Evolutionary conservation across 2,888 invertebrate species (phyloP), one percentile per base, ranked within the genome.

Genomic region (Folsomia candida): DNA sequence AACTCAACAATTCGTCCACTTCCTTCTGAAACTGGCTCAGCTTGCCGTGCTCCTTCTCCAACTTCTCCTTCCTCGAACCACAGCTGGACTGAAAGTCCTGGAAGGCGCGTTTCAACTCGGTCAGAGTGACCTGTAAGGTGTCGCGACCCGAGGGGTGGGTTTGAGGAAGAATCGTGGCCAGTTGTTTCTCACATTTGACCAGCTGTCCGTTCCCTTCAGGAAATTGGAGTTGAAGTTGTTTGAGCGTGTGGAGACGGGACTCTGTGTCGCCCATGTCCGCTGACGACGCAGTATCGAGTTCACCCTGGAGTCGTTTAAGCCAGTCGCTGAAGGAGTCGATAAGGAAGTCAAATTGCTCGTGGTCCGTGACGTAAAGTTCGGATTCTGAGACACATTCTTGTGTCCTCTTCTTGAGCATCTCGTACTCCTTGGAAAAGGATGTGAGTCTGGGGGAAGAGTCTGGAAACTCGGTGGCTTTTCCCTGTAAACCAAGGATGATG

Each of bases 241-340:
- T 57, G 28, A 76, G 60, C 18, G 72, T 70, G 2, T 72, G 67
- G 25, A 92, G 85, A 82, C 91, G 91, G 14, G 88, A 87, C 81
- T 92, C 91, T 1, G 91, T 89, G 25, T 90, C 89, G 81, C 91
- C 89, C 82, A 91, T 90, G 80, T 93, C 92, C 20, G 90, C 88
- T n/a, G n/a, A n/a, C 0, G 91, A 88, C 0, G 90, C 86, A 82
- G 91, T 86, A 51, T 89, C 88, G 25, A 92, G 90, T 84, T 94
- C 92, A 51, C 90, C 89, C 68, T 90, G 88, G 14, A 93, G 87
- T 47, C 91, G 89, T 78, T 90, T 90, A 9, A 94, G 84, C 87
- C 91, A 91, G 82, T 94, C 94, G 60, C 91, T 88, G 57, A 90
- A 90, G 80, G 91, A 91, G 83, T 94, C 94, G 79, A 92, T 87